Percentiles rank a stretch among this genome's conserved stretches.
phyloP scores from a whole-genome alignment of 2,113 vertebrate species.

The Pteruthius melanotis region DNA sequence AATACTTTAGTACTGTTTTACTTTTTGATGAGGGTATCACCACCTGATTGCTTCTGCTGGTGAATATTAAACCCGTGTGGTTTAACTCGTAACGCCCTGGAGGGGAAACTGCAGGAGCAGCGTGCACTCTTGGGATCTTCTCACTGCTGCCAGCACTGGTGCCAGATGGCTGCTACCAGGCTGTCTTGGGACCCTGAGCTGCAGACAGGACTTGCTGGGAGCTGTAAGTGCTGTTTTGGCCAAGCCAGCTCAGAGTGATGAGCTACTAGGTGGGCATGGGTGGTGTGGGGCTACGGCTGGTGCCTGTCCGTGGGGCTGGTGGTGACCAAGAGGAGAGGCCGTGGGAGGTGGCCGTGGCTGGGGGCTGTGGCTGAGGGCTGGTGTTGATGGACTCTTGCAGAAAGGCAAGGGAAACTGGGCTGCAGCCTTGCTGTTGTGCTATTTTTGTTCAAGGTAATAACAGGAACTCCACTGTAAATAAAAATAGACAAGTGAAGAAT shows the following conservation, averaged over 20 bases:
- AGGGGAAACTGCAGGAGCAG: not conserved
- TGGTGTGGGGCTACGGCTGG: not conserved
- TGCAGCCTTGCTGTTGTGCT: constrained; percentile 16
- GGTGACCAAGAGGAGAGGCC: rapidly evolving
- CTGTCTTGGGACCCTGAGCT: not conserved
- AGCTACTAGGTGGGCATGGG: not conserved
- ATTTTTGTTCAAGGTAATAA: constrained; percentile 62
- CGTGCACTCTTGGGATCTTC: rapidly evolving
- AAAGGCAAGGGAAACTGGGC: constrained; percentile 7
- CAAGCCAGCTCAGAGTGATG: not conserved
- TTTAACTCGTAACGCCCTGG: not conserved
- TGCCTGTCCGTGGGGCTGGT: rapidly evolving
- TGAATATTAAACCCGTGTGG: not conserved
- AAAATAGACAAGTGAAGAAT: constrained; percentile 60
- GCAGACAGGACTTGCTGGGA: not conserved
- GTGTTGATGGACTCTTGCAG: not conserved
- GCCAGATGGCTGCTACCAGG: not conserved
- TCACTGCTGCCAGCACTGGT: rapidly evolving
- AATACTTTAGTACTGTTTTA: not conserved
- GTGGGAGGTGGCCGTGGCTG: not conserved
- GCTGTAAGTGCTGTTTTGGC: not conserved
- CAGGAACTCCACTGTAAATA: constrained; percentile 58
- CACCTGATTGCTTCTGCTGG: not conserved
- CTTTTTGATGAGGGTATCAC: not conserved
- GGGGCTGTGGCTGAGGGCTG: not conserved